Evolutionary conservation across 2,888 invertebrate genomes (phyloP).

Genomic region (Ferrisia virgata): DNA sequence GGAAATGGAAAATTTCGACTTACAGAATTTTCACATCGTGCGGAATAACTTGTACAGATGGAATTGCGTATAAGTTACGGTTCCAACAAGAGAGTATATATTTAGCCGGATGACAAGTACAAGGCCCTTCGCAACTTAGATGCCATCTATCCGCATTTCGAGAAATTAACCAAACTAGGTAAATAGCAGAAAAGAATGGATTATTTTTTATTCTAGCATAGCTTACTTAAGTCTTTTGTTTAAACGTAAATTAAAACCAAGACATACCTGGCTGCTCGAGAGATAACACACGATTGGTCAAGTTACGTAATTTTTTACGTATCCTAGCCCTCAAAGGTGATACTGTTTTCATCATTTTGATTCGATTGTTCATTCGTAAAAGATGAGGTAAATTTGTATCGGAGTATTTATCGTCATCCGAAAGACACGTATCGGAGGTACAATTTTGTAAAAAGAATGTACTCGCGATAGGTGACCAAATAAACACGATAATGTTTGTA

Average conservation of each 20-base stretch:
- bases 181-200: neutral
- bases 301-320: neutral
- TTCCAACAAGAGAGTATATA: conserved; percentile 69
- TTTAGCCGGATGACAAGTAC: conserved; percentile 64
- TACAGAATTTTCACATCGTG: conserved; percentile 57
- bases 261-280: neutral
- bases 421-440: neutral
- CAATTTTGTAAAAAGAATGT: neutral
- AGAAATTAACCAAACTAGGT: neutral
- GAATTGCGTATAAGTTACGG: conserved; percentile 60
- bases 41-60: conserved; percentile 63
- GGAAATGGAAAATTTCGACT: neutral
- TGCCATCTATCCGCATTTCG: conserved; percentile 61
- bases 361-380: neutral
- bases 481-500: neutral
- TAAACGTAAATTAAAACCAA: neutral
- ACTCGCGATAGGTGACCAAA: neutral
- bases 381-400: neutral
- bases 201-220: too few relatives aligned
- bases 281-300: neutral
- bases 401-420: neutral
- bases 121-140: conserved; percentile 62
- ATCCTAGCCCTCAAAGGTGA: neutral
- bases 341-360: neutral
- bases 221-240: neutral